Percentiles rank a stretch among this genome's conserved stretches.
Evolutionary conservation across 2,797 vertebrate species (phyloP).

Genomic region (Trichosurus vulpecula): DNA sequence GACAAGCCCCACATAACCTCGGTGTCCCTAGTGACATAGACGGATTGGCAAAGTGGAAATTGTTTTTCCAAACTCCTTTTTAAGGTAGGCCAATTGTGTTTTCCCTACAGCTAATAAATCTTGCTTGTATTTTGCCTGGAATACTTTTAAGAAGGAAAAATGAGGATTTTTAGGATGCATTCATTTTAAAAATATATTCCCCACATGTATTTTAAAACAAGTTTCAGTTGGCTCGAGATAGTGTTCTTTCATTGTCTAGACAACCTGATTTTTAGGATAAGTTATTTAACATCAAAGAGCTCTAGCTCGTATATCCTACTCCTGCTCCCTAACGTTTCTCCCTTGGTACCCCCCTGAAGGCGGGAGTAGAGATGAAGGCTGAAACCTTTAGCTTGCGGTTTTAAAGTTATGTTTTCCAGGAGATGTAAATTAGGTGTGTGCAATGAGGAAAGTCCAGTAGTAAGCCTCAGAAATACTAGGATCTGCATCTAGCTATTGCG

Average conservation of each 20-base stretch:
- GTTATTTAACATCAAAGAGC: slow-evolving; percentile 39
- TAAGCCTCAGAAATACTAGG: slow-evolving; percentile 53
- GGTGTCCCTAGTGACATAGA: slow-evolving; percentile 36
- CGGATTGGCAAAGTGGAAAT: not conserved
- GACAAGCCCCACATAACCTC: not conserved
- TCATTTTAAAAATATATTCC: slow-evolving; percentile 49
- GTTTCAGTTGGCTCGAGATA: slow-evolving; percentile 64
- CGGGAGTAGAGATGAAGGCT: slow-evolving; percentile 56
- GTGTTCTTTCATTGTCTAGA: slow-evolving; percentile 68
- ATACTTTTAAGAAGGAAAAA: slow-evolving; percentile 47
- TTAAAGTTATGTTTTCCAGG: slow-evolving; percentile 62
- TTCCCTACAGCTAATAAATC: slow-evolving; percentile 25
- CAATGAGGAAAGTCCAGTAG: not conserved
- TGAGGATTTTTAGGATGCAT: slow-evolving; percentile 32
- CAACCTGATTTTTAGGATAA: slow-evolving; percentile 11
- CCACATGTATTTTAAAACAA: slow-evolving; percentile 41
- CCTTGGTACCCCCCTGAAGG: not conserved
- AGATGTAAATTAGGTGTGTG: not conserved
- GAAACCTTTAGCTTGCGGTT: slow-evolving; percentile 67
- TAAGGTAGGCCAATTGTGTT: slow-evolving; percentile 24
- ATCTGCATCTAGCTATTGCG: slow-evolving; percentile 49
- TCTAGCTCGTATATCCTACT: slow-evolving; percentile 7
- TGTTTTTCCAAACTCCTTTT: not conserved
- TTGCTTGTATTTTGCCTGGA: slow-evolving; percentile 62
- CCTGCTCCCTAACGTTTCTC: not conserved